Evolutionary conservation across 2,888 invertebrate species (phyloP).

Genomic region (Acleris laterana): DNA sequence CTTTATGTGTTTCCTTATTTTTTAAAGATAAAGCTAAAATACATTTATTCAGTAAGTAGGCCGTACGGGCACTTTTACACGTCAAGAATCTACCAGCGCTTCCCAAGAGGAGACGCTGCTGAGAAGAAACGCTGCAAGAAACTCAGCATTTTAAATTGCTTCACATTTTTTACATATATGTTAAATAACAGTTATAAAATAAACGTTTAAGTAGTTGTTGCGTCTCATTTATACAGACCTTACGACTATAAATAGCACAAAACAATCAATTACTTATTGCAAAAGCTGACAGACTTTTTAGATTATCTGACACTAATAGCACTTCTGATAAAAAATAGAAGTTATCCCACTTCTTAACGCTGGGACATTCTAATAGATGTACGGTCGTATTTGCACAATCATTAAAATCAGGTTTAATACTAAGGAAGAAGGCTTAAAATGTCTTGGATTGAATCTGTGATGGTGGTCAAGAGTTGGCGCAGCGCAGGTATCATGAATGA

Average conservation of each 20-base stretch:
- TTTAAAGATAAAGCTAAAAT: no score
- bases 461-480: background rate
- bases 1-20: no score
- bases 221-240: background rate
- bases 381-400: slow-evolving; percentile 7
- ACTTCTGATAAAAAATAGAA: slow-evolving; percentile 21
- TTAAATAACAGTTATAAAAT: background rate
- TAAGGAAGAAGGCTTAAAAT: slow-evolving; percentile 8
- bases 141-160: no score
- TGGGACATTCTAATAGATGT: slow-evolving; percentile 15
- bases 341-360: slow-evolving; percentile 16
- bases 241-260: slow-evolving; percentile 20
- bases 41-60: no score
- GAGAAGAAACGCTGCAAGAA: no score
- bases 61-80: no score
- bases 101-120: no score
- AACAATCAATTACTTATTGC: slow-evolving; percentile 17
- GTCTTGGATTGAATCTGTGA: slow-evolving; percentile 23
- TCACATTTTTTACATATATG: no score
- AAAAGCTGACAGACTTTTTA: slow-evolving; percentile 27
- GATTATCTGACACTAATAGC: slow-evolving; percentile 26
- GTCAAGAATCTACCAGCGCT: no score
- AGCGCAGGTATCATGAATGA: background rate
- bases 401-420: background rate
- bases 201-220: background rate